Evolutionary conservation across 1,140 invertebrate genomes (phyloP), one percentile per base, ranked within the genome.

Genomic region (Pectinophora gossypiella): DNA sequence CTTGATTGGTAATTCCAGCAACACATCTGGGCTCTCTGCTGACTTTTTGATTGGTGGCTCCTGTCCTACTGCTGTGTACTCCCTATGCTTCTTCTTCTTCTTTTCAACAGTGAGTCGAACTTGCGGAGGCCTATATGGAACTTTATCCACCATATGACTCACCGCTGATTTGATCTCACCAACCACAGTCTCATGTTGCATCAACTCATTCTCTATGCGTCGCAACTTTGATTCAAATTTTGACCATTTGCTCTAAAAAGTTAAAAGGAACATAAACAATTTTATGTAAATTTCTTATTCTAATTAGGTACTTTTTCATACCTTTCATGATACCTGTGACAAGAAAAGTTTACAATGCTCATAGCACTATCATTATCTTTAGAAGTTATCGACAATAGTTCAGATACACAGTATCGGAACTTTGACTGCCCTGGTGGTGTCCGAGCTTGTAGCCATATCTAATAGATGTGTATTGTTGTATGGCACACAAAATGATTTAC

Each of bases 151-250:
- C 42, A 85, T 77, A 44, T 88, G 77, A 42, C 89, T 75, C 54
- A 90, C 85, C 0, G 82, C 88, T 38, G 78, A 78, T 63, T 88
- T 89, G 3, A 91, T 90, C 68, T 90, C 88, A 15, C 86, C 86
- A 3, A 92, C 90, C 12, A 89, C 89, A 53, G 89, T 86, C 64
- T 92, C 89, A 60, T 93, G 91, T 54, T 89, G 86, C 53, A 88
- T 89, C 1, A 93, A 75, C 61, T 92, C 91, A 64, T 90, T 89
- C 66, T 93, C 92, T 51, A 93, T 78, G 62, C 91, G 90, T 32
- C 89, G 84, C 38, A 93, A 63, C 69, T 91, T 89, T 38, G 88
- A 89, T 76, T 93, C 91, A 84, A 93, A 91, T 60, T 91, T 88
- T 18, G 91, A 72, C 91, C 91, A 92, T 74, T 93, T 90, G 64